Conservation (phyloP, 2,888 invertebrate species). For the Arenicola marina region DNA sequence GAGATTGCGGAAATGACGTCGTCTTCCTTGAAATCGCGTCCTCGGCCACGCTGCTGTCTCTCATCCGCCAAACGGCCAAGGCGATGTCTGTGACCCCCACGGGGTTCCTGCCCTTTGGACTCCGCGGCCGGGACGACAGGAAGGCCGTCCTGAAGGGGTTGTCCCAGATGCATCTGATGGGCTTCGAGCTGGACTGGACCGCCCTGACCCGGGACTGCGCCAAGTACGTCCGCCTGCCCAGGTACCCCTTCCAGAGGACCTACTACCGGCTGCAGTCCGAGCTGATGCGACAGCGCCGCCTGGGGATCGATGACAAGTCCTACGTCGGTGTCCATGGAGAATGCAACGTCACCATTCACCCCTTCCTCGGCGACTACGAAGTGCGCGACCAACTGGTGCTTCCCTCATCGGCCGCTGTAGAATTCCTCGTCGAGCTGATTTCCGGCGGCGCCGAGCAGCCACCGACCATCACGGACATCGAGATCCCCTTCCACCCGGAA, state of each 20-base stretch:
- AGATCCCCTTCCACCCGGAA: no score
- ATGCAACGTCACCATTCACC: not conserved
- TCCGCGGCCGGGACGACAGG: not conserved
- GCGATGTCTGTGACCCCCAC: not conserved
- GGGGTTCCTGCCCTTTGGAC: not conserved
- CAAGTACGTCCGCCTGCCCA: constrained; percentile 15
- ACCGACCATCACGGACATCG: no score
- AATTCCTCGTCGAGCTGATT: constrained; percentile 5
- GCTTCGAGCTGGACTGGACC: constrained; percentile 10
- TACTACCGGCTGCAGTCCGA: not conserved
- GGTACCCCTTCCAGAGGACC: constrained; percentile 17
- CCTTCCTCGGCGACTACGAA: not conserved
- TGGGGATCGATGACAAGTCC: constrained; percentile 1
- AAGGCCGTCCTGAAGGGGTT: not conserved
- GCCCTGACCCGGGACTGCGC: constrained; percentile 10
- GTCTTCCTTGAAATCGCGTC: constrained; percentile 18
- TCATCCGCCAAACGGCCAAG: constrained; percentile 7
- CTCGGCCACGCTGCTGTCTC: constrained; percentile 17
- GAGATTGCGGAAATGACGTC: constrained; percentile 13
- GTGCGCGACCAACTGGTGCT: not conserved
- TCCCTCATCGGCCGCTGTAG: not conserved
- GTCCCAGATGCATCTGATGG: constrained; percentile 9
- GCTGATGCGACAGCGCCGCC: not conserved
- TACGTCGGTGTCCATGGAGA: not conserved
- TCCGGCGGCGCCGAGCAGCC: no score